Conservation (phyloP, 2,888 invertebrate species). For the Notodonta dromedarius region DNA sequence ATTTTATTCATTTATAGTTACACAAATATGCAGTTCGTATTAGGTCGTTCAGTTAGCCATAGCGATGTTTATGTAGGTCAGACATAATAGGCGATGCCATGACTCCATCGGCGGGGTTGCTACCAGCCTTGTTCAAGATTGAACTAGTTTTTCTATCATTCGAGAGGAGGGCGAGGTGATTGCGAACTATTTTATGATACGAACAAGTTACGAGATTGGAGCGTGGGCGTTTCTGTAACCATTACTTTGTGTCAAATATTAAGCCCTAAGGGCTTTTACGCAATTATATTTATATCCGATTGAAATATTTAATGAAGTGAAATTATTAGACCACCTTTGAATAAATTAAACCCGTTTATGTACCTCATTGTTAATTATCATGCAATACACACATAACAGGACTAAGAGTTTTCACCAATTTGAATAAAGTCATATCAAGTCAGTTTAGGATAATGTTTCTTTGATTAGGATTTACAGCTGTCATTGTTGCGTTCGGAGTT, state of each 20-base stretch:
- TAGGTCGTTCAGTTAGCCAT: slow-evolving; percentile 46
- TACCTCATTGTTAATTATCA: too few species aligned
- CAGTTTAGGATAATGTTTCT: too few species aligned
- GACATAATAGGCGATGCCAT: slow-evolving; percentile 68
- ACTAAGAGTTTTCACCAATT: too few species aligned
- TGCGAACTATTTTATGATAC: slow-evolving; percentile 45
- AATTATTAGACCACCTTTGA: background rate
- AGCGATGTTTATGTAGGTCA: slow-evolving; percentile 67
- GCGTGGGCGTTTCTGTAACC: slow-evolving; percentile 31
- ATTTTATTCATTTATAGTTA: slow-evolving; percentile 8
- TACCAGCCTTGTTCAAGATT: slow-evolving; percentile 71
- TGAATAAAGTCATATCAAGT: too few species aligned
- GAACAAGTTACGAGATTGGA: slow-evolving; percentile 34
- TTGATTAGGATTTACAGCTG: too few species aligned
- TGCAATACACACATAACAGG: too few species aligned
- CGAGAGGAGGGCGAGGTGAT: slow-evolving; percentile 70
- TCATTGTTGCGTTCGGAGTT: too few species aligned
- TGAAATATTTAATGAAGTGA: fast-evolving
- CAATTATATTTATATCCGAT: background rate
- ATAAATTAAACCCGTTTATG: too few species aligned
- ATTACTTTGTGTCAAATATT: slow-evolving; percentile 11
- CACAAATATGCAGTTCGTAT: slow-evolving; percentile 25
- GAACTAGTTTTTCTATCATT: slow-evolving; percentile 74
- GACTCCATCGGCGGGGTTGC: slow-evolving; percentile 63
- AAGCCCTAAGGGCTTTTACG: background rate